These are phyloP conservation scores for Bambusicola thoracicus DNA, from an alignment of 2,113 vertebrate genomes.

Conservation along the genomic window DNA sequence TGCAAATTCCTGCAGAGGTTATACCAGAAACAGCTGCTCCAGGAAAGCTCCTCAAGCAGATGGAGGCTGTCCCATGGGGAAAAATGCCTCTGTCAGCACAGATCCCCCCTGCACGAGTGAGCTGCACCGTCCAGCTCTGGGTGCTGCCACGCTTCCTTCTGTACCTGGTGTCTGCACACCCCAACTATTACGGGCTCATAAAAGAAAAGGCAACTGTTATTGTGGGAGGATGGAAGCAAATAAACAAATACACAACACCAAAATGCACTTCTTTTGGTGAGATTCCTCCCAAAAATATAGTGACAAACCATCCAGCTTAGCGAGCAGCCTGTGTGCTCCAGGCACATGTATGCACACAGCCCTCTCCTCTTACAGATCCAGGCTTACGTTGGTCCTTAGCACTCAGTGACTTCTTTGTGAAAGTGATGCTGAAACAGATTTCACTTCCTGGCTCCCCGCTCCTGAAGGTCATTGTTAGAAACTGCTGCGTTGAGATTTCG, in stretches of 20 bases:
- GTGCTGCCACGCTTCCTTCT: background rate
- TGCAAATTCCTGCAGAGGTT: background rate
- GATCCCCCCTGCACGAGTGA: background rate
- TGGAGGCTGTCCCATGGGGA: background rate
- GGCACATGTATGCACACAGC: background rate
- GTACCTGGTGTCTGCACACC: background rate
- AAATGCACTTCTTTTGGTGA: background rate
- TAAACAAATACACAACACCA: background rate
- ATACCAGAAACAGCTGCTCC: background rate
- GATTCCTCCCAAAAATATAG: background rate
- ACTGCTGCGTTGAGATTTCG: background rate
- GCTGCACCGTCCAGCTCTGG: background rate
- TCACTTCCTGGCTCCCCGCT: background rate
- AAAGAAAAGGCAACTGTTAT: constrained; percentile 2
- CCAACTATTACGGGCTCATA: background rate
- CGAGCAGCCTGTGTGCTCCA: background rate
- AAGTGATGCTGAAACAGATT: background rate
- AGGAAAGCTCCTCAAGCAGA: background rate
- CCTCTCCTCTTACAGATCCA: background rate
- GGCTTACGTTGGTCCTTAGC: background rate
- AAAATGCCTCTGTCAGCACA: background rate
- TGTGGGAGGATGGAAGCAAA: background rate
- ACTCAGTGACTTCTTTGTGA: background rate
- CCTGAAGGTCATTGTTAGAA: background rate
- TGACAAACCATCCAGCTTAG: background rate